Conservation (phyloP, 2,797 vertebrate genomes). For the Syndactyla subalaris region DNA sequence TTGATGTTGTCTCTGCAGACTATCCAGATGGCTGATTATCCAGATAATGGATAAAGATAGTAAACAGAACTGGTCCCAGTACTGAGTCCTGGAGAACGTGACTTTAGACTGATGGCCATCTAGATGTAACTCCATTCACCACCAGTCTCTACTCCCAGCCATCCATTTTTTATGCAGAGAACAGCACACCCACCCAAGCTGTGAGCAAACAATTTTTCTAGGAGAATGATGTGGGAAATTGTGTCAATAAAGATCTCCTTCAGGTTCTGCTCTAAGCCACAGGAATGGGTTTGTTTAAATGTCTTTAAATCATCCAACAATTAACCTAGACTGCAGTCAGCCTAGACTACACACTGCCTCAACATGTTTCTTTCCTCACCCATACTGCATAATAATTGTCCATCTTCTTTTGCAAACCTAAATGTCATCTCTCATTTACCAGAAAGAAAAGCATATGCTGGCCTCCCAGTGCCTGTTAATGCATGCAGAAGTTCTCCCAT, state of each 20-base stretch:
- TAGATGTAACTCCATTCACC: neutral
- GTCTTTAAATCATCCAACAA: neutral
- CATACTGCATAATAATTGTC: neutral
- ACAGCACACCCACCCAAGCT: accelerated
- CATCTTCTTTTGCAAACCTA: neutral
- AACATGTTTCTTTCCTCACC: neutral
- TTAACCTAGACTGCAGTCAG: neutral
- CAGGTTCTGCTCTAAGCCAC: neutral
- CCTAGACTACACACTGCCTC: neutral
- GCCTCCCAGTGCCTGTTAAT: neutral
- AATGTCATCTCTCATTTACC: neutral
- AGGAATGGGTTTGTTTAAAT: neutral
- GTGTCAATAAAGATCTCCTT: neutral
- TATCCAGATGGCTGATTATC: neutral
- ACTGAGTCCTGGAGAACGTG: neutral
- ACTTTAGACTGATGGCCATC: accelerated
- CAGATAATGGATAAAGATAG: neutral
- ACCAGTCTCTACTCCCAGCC: too few species aligned
- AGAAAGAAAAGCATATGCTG: neutral
- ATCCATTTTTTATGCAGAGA: neutral
- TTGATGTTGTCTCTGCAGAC: accelerated
- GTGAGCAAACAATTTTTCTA: neutral
- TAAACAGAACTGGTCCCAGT: neutral
- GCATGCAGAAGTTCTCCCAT: neutral
- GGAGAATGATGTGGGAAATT: neutral